phyloP scores from a whole-genome alignment of 2,113 vertebrate species.

The Amphilophus citrinellus region DNA sequence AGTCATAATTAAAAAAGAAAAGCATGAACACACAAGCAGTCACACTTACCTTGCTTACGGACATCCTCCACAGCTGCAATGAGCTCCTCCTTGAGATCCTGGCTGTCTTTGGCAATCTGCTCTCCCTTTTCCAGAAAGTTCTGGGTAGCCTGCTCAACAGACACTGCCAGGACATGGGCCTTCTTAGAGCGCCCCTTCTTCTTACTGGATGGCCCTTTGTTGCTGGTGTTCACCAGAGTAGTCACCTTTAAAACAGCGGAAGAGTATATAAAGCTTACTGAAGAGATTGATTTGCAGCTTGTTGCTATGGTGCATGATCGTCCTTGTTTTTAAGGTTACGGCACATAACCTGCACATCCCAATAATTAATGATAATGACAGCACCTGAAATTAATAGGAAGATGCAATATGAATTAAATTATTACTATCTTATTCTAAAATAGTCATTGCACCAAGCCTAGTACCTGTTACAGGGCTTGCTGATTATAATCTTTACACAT shows the following conservation, averaged over 20 bases:
- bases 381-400: not conserved
- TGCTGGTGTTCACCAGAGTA: constrained; percentile 97
- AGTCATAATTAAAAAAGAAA: not conserved
- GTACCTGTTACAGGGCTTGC: not conserved
- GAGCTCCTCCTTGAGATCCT: constrained; percentile 96
- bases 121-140: constrained; percentile 99
- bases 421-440: not conserved
- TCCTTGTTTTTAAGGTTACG: not conserved
- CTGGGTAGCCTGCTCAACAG: constrained; percentile 97
- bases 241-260: constrained; percentile 87
- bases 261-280: not conserved
- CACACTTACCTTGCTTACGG: constrained; percentile 91
- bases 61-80: constrained; percentile 96
- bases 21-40: not conserved
- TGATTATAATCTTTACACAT: constrained; percentile 1
- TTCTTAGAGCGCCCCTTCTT: constrained; percentile 99
- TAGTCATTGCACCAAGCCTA: not conserved
- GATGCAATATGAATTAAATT: not conserved
- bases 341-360: not conserved
- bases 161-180: constrained; percentile 96
- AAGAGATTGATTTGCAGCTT: not conserved
- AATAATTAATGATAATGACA: not conserved
- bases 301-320: not conserved
- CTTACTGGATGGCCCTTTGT: constrained; percentile 96
- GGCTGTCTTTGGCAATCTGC: constrained; percentile 98